These are phyloP conservation scores for Epicampocera succincta DNA, from an alignment of 2,888 invertebrate species.

Conservation along the genomic window DNA sequence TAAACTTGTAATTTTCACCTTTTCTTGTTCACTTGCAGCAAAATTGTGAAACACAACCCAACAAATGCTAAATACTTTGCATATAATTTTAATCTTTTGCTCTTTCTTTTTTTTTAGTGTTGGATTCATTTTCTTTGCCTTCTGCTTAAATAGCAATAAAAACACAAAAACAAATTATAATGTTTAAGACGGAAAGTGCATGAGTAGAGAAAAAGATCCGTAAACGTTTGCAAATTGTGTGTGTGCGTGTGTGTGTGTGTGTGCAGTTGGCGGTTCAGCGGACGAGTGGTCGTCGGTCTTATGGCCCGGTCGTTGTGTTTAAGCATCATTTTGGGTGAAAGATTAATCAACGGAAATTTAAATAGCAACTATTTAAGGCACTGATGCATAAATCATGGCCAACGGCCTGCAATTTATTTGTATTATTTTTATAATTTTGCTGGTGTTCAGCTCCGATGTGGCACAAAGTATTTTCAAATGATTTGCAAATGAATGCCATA, in stretches of 20 bases:
- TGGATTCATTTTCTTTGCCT: conserved; percentile 10
- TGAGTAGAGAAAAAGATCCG: neutral
- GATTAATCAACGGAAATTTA: conserved; percentile 69
- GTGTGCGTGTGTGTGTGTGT: neutral
- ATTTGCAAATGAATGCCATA: conserved; percentile 33
- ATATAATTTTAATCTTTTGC: conserved; percentile 35
- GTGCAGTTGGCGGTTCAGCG: neutral
- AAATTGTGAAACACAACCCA: neutral
- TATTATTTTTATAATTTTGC: conserved; percentile 11
- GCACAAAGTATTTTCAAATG: conserved; percentile 56
- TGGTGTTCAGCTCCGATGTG: conserved; percentile 41
- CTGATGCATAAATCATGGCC: conserved; percentile 64
- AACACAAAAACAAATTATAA: conserved; percentile 24
- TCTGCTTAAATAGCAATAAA: neutral
- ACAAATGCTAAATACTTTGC: conserved; percentile 48
- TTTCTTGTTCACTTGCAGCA: neutral
- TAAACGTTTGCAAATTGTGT: neutral
- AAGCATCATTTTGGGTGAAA: conserved; percentile 64
- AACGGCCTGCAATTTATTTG: conserved; percentile 52
- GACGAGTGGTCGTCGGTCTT: neutral
- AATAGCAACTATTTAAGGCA: conserved; percentile 65
- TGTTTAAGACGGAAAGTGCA: conserved; percentile 28
- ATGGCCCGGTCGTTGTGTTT: conserved; percentile 29
- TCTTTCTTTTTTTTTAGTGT: neutral
- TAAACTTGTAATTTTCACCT: conserved; percentile 64